Conservation (phyloP, 2,888 invertebrate species). For the Cyaniris semiargus region DNA sequence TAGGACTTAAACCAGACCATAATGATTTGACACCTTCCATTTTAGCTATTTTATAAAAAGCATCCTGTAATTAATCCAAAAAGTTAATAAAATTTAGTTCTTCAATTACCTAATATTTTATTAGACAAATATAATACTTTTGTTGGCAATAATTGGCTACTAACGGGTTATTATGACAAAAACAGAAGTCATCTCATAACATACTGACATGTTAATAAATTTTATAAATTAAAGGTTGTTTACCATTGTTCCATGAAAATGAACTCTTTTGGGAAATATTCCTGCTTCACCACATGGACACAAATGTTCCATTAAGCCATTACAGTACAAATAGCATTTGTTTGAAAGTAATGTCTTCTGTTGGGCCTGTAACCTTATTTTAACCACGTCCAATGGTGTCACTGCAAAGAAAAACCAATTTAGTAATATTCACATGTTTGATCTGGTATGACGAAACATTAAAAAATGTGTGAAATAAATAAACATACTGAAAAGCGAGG, state of each 20-base stretch:
- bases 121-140: too few species aligned
- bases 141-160: too few species aligned
- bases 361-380: slow-evolving; percentile 97
- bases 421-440: neutral
- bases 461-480: neutral
- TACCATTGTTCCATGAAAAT: slow-evolving; percentile 90
- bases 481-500: slow-evolving; percentile 90
- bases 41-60: slow-evolving; percentile 94
- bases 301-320: slow-evolving; percentile 99
- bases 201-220: neutral
- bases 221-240: slow-evolving; percentile 35
- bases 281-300: slow-evolving; percentile 88
- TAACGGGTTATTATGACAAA: neutral
- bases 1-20: slow-evolving; percentile 99
- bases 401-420: slow-evolving; percentile 81
- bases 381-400: slow-evolving; percentile 99
- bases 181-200: neutral
- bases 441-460: neutral
- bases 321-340: slow-evolving; percentile 97
- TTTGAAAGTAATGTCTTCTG: slow-evolving; percentile 90
- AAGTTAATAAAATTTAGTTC: neutral
- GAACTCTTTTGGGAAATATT: slow-evolving; percentile 84
- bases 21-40: slow-evolving; percentile 93
- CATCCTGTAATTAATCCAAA: slow-evolving; percentile 85
- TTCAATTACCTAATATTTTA: too few species aligned